Percentiles rank a stretch among this genome's conserved stretches.
These are phyloP conservation scores for Alauda arvensis DNA, from an alignment of 2,797 vertebrate species.

Conservation along the genomic window DNA sequence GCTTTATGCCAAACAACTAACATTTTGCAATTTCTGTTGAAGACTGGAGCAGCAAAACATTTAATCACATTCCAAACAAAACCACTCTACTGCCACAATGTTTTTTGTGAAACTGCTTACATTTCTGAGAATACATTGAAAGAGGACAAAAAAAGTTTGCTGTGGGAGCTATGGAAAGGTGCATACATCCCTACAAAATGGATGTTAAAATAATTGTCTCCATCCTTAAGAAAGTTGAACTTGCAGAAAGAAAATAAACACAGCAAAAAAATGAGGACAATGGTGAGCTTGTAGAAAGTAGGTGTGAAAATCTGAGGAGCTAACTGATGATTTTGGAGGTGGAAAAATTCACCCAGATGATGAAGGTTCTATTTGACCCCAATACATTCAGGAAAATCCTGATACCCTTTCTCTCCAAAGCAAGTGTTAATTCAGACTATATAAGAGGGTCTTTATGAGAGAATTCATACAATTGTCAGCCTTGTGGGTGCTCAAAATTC, in stretches of 20 bases:
- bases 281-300: neutral
- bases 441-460: neutral
- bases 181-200: neutral
- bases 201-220: neutral
- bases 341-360: neutral
- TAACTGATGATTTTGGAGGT: neutral
- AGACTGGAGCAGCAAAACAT: neutral
- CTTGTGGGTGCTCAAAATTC: neutral
- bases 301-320: neutral
- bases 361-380: neutral
- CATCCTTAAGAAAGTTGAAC: neutral
- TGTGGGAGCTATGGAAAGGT: neutral
- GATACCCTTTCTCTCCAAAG: neutral
- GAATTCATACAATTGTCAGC: neutral
- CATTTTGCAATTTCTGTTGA: neutral
- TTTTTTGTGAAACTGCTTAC: neutral
- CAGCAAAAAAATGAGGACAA: neutral
- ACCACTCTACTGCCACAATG: neutral
- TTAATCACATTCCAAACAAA: neutral
- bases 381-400: neutral
- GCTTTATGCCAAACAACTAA: neutral
- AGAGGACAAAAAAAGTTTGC: slow-evolving; percentile 11
- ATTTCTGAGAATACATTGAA: slow-evolving; percentile 26
- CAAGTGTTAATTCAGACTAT: neutral
- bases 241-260: neutral